A percentile compares a stretch with the other conserved stretches of the same genome.
These are phyloP conservation scores for Orchestes rusci DNA, from an alignment of 2,888 invertebrate genomes.

Conservation along the genomic window DNA sequence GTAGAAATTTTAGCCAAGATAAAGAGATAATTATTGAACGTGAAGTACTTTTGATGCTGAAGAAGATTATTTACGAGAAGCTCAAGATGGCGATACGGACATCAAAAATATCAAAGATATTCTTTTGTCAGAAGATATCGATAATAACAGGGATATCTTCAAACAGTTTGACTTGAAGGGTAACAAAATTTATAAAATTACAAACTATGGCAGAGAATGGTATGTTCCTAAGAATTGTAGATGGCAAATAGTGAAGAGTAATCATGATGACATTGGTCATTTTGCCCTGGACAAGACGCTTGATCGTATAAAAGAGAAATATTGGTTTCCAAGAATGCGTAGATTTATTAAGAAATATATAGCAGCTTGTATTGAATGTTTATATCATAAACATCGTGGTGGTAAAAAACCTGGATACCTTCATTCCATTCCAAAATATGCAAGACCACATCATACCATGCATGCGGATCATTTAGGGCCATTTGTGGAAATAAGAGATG, in stretches of 20 bases:
- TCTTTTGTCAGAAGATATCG: neutral
- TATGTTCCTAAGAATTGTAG: neutral
- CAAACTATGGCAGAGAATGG: too few relatives aligned
- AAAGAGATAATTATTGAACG: neutral
- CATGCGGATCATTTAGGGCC: constrained; percentile 41
- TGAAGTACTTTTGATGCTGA: neutral
- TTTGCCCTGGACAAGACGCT: neutral
- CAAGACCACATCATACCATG: constrained; percentile 14
- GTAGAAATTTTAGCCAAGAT: constrained; percentile 21
- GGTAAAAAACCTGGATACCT: constrained; percentile 5
- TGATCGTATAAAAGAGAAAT: neutral
- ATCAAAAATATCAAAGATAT: neutral
- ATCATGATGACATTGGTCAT: neutral
- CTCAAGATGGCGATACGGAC: neutral
- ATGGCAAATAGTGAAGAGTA: neutral
- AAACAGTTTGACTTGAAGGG: constrained; percentile 20
- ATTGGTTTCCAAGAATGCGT: neutral
- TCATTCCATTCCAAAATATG: constrained; percentile 20
- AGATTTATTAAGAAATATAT: neutral
- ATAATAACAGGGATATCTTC: constrained; percentile 15
- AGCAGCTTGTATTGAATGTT: neutral
- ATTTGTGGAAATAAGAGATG: constrained; percentile 34
- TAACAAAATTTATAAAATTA: constrained; percentile 21
- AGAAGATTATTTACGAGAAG: neutral
- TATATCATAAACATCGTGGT: neutral